phyloP scores from a whole-genome alignment of 1,140 invertebrate genomes.

The Manduca sexta region DNA sequence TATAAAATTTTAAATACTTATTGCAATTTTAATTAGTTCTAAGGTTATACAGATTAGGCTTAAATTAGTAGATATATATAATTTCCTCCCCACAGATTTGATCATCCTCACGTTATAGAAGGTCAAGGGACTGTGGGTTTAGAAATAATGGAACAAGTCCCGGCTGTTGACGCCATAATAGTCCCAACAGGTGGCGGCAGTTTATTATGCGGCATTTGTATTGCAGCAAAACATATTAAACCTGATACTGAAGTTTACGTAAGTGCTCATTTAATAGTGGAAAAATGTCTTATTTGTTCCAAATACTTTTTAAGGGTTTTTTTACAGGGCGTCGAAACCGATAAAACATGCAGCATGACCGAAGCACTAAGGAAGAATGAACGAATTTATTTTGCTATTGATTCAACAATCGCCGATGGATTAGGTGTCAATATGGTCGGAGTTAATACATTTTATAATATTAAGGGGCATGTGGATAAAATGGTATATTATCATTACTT shows the following conservation, averaged over 20 bases:
- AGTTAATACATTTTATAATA: slow-evolving; percentile 85
- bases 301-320: background rate
- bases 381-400: slow-evolving; percentile 75
- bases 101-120: slow-evolving; percentile 81
- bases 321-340: slow-evolving; percentile 85
- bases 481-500: slow-evolving; percentile 71
- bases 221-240: slow-evolving; percentile 78
- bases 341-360: slow-evolving; percentile 83
- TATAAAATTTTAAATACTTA: too few species aligned
- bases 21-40: too few species aligned
- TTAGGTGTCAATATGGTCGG: slow-evolving; percentile 88
- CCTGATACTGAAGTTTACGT: slow-evolving; percentile 72
- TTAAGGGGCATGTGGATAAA: slow-evolving; percentile 83
- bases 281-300: background rate
- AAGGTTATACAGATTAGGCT: too few species aligned
- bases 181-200: slow-evolving; percentile 83
- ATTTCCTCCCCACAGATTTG: slow-evolving; percentile 67
- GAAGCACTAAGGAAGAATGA: slow-evolving; percentile 79
- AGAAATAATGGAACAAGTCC: slow-evolving; percentile 80
- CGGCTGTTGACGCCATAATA: slow-evolving; percentile 67
- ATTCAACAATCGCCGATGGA: slow-evolving; percentile 86
- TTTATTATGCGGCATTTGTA: slow-evolving; percentile 77
- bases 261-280: slow-evolving; percentile 8
- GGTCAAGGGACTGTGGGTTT: slow-evolving; percentile 82
- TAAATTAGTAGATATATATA: too few species aligned